phyloP scores from a whole-genome alignment of 2,113 vertebrate genomes.

The Gopherus evgoodei region DNA sequence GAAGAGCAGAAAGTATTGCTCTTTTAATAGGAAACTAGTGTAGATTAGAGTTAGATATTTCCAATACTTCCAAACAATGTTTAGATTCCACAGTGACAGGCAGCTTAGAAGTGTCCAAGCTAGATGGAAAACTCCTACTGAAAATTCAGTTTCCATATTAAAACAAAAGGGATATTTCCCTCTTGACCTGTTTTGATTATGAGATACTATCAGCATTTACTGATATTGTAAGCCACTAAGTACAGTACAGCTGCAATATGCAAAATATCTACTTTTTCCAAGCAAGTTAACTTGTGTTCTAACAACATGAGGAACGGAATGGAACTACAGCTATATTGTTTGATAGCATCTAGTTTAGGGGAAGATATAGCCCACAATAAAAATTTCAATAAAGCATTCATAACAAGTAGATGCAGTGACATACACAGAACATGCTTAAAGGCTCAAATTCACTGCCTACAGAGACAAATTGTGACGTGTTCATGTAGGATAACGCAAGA shows the following conservation, averaged over 20 bases:
- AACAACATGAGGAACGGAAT: not conserved
- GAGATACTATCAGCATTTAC: not conserved
- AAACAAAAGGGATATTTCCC: not conserved
- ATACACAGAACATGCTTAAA: not conserved
- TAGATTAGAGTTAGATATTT: constrained; percentile 7
- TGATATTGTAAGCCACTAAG: not conserved
- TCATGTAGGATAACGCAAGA: not conserved
- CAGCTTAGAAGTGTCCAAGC: not conserved
- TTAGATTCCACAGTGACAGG: not conserved
- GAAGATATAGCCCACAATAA: not conserved
- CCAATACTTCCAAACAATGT: not conserved
- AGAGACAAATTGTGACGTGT: not conserved
- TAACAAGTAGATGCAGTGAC: not conserved
- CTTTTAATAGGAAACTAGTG: constrained; percentile 49
- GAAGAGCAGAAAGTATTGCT: not conserved
- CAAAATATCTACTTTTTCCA: not conserved
- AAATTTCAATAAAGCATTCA: not conserved
- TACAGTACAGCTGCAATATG: not conserved
- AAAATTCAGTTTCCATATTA: not conserved
- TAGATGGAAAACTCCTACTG: not conserved
- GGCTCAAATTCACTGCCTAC: not conserved
- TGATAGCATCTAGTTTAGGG: not conserved
- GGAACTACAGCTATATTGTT: not conserved
- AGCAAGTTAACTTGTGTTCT: not conserved
- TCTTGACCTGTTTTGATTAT: not conserved